Conservation (phyloP, 2,797 vertebrate species). For the Gallinago stenura region DNA sequence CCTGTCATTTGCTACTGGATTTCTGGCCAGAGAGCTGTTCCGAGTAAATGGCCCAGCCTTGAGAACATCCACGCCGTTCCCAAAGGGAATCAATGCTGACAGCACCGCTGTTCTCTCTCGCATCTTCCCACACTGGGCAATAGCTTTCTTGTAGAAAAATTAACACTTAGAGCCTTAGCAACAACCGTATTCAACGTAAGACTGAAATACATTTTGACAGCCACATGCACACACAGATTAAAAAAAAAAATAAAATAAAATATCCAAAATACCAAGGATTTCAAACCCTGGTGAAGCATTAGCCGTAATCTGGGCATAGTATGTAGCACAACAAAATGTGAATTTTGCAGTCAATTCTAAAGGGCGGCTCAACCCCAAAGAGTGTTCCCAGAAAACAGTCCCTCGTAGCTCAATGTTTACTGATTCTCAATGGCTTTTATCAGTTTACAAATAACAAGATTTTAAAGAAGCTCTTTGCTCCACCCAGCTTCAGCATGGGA, state of each 20-base stretch:
- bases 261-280: background rate
- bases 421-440: background rate
- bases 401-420: background rate
- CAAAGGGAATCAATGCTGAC: background rate
- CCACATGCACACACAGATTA: rapidly evolving
- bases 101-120: background rate
- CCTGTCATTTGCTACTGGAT: background rate
- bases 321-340: background rate
- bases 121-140: background rate
- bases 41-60: background rate
- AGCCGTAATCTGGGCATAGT: background rate
- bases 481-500: background rate
- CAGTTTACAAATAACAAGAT: background rate
- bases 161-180: background rate
- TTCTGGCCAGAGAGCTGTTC: background rate
- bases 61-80: background rate
- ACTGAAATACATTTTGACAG: background rate
- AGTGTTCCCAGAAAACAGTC: background rate
- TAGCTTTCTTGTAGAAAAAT: background rate
- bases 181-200: background rate
- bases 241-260: background rate
- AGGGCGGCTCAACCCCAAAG: background rate
- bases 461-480: background rate
- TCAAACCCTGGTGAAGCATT: background rate
- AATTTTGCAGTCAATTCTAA: background rate